A percentile compares a stretch with the other conserved stretches of the same genome.
These are phyloP conservation scores for Troides oblongomaculatus DNA, from an alignment of 2,888 invertebrate genomes.

Conservation along the genomic window DNA sequence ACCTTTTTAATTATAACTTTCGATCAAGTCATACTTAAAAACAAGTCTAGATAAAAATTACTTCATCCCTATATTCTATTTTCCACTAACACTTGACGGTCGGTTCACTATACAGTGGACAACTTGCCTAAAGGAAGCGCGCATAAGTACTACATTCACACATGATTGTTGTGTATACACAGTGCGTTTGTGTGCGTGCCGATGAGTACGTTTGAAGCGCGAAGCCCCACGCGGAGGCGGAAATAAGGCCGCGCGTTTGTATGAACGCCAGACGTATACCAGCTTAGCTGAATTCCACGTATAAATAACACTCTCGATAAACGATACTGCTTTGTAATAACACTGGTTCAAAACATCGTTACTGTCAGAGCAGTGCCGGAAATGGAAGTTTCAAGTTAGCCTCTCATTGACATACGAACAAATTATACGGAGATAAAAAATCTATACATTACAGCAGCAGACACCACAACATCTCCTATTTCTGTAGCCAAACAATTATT, in stretches of 20 bases:
- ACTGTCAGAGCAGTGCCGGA: not conserved
- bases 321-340: not conserved
- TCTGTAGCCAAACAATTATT: too few species aligned
- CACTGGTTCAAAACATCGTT: not conserved
- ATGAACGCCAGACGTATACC: slow-evolving; percentile 39
- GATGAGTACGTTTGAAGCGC: slow-evolving; percentile 37
- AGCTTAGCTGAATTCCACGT: slow-evolving; percentile 27
- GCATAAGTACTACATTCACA: slow-evolving; percentile 3
- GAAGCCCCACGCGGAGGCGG: slow-evolving; percentile 56
- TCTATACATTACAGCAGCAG: too few species aligned
- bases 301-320: slow-evolving; percentile 17
- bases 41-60: too few species aligned
- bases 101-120: not conserved
- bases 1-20: too few species aligned
- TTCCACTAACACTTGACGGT: too few species aligned
- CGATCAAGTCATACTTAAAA: too few species aligned
- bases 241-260: slow-evolving; percentile 53
- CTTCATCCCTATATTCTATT: too few species aligned
- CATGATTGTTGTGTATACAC: not conserved
- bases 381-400: not conserved
- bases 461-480: too few species aligned
- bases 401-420: not conserved
- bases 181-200: slow-evolving; percentile 18
- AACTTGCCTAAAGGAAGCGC: slow-evolving; percentile 3
- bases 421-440: too few species aligned